Evolutionary conservation across 2,888 invertebrate genomes (phyloP).

Genomic region (Dorcus parallelipipedus): DNA sequence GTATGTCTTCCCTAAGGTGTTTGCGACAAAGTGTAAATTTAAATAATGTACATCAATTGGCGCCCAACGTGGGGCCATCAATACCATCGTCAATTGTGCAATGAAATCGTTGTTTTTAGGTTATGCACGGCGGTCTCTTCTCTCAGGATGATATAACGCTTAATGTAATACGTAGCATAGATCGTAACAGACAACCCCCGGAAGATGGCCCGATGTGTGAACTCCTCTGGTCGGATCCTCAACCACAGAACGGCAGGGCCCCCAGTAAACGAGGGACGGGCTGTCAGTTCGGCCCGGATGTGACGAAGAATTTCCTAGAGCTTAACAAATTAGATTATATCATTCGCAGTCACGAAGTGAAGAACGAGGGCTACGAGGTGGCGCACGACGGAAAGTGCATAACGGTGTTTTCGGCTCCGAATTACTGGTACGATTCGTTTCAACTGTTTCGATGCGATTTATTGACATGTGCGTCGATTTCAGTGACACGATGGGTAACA

Average conservation of each 20-base stretch:
- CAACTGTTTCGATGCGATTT: conserved; percentile 2
- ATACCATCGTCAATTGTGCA: neutral
- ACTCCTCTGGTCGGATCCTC: conserved; percentile 97
- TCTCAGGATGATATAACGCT: conserved; percentile 90
- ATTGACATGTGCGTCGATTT: conserved; percentile 36
- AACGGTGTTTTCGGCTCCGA: conserved; percentile 99
- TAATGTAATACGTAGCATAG: conserved; percentile 83
- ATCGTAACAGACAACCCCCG: conserved; percentile 94
- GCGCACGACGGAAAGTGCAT: conserved; percentile 95
- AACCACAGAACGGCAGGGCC: conserved; percentile 80
- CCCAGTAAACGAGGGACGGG: conserved; percentile 97
- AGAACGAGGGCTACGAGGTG: conserved; percentile 92
- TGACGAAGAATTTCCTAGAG: conserved; percentile 81
- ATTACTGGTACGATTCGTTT: conserved; percentile 79
- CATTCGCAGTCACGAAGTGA: conserved; percentile 96
- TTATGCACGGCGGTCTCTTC: conserved; percentile 98
- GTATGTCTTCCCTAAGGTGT: conserved; percentile 48
- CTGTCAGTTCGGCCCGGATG: conserved; percentile 97
- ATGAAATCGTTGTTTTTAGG: conserved; percentile 49
- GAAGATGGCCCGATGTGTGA: conserved; percentile 98
- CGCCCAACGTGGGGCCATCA: neutral
- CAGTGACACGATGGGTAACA: conserved; percentile 99
- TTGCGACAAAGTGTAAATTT: neutral
- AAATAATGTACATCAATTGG: neutral
- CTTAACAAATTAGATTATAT: conserved; percentile 89